Conservation (phyloP, 2,113 vertebrate genomes). For the Ploceus nigricollis region DNA sequence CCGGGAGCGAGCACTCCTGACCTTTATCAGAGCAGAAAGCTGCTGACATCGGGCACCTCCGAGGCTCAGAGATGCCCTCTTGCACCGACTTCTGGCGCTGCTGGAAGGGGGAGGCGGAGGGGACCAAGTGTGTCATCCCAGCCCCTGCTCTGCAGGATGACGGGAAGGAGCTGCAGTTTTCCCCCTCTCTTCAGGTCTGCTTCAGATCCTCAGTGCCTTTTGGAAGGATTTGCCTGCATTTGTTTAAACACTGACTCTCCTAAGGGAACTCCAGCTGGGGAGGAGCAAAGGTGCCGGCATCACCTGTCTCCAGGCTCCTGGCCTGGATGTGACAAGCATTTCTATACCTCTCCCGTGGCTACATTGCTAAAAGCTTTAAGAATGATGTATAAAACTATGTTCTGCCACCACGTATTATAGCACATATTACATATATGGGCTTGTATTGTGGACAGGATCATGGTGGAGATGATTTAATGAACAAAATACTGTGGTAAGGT, state of each 20-base stretch:
- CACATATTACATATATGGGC: neutral
- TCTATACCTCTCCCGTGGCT: neutral
- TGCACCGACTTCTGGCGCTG: neutral
- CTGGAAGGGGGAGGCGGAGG: neutral
- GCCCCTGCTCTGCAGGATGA: neutral
- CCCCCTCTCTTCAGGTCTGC: neutral
- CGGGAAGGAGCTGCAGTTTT: neutral
- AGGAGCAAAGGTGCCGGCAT: neutral
- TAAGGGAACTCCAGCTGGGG: neutral
- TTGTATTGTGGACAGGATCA: neutral
- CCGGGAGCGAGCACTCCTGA: neutral
- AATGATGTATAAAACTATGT: neutral
- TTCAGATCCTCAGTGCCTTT: neutral
- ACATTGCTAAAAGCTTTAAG: neutral
- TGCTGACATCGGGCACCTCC: neutral
- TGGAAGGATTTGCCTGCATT: neutral
- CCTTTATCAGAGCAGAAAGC: constrained; percentile 28
- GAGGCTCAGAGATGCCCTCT: neutral
- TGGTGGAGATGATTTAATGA: neutral
- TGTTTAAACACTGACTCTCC: neutral
- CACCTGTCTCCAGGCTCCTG: neutral
- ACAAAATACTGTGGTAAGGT: neutral
- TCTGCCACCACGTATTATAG: neutral
- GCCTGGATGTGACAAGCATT: neutral
- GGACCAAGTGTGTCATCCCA: neutral